These are phyloP conservation scores for Apis mellifera DNA, from an alignment of 1,140 invertebrate genomes.

Conservation along the genomic window DNA sequence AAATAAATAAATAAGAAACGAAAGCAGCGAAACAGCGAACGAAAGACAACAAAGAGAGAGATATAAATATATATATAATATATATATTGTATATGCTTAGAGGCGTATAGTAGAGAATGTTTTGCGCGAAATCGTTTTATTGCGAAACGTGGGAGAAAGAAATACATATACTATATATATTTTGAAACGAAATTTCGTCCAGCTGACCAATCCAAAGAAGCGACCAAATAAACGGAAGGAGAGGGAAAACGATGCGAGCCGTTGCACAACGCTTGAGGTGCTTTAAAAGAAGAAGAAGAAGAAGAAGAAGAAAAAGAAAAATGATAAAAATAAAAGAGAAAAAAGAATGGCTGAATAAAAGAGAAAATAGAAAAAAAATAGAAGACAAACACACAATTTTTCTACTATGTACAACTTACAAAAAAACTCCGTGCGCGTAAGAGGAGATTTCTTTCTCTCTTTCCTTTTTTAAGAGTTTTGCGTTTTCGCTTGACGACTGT, in stretches of 20 bases:
- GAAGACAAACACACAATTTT: conserved; percentile 27
- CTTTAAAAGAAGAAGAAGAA: conserved; percentile 40
- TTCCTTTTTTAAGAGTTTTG: conserved; percentile 38
- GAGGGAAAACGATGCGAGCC: conserved; percentile 76
- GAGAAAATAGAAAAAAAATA: neutral
- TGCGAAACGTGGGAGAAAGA: conserved; percentile 25
- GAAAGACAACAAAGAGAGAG: conserved; percentile 36
- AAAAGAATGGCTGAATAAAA: neutral
- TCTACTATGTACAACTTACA: conserved; percentile 55
- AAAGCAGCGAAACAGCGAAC: conserved; percentile 45
- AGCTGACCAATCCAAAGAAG: conserved; percentile 82
- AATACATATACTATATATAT: conserved; percentile 63
- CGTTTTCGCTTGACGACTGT: conserved; percentile 53
- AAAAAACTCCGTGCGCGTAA: conserved; percentile 29
- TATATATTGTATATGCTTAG: conserved; percentile 34
- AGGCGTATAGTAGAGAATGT: conserved; percentile 11
- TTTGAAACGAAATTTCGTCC: conserved; percentile 76
- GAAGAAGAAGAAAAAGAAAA: neutral
- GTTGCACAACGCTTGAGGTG: conserved; percentile 74
- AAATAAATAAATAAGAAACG: conserved; percentile 18
- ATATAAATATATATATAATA: conserved; percentile 29
- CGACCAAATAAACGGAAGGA: conserved; percentile 79
- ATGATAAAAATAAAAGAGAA: neutral
- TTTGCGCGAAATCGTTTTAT: conserved; percentile 28
- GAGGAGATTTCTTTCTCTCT: conserved; percentile 39